Evolutionary conservation across 2,888 invertebrate species (phyloP), one percentile per base, ranked within the genome.

Genomic region (Bimastos eiseni): DNA sequence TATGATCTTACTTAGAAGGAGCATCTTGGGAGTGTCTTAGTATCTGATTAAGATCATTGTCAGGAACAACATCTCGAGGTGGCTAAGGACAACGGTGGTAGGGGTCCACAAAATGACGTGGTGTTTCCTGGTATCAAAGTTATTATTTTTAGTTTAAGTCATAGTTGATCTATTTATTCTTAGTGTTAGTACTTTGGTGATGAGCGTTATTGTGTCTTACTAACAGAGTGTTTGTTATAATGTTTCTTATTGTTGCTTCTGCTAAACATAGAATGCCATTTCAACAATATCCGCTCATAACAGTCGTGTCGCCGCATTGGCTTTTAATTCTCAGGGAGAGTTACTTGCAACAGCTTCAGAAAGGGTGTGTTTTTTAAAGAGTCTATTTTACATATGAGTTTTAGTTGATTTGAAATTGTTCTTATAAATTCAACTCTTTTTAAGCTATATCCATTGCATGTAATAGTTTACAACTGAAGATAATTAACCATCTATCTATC

Each of bases 271-370:
- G 70, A 15, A 17, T 8, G 70, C 70, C 70, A n/a, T 70, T 70
- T 70, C 70, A 70, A 70, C 70, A n/a, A 86, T 86, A 13, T 86
- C 86, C 36, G 86, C 86, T 86, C 86, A 86, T 24, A 86, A 34
- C 37, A 36, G 36, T 36, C 34, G 21, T 36, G 19, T 86, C 37
- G 86, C 86, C 6, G 86, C 86, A 34, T 36, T 86, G 36, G 86
- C 86, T 86, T 86, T 86, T 24, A 86, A 86, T 86, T 21, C 86
- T 37, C 86, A 86, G 86, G 86, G 36, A 86, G 6, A 34, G n/a
- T 36, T 86, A 33, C 86, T 86, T 34, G 86, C 86, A 86, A 86
- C 86, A 36, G 86, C 86, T 24, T 86, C 86, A 86, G 86, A 86
- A 37, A 86, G 86, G 30, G 86, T 86, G 5, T 36, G 86, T 36